Evolutionary conservation across 2,797 vertebrate species (phyloP), one percentile per base, ranked within the genome.

Genomic region (Clangula hyemalis): DNA sequence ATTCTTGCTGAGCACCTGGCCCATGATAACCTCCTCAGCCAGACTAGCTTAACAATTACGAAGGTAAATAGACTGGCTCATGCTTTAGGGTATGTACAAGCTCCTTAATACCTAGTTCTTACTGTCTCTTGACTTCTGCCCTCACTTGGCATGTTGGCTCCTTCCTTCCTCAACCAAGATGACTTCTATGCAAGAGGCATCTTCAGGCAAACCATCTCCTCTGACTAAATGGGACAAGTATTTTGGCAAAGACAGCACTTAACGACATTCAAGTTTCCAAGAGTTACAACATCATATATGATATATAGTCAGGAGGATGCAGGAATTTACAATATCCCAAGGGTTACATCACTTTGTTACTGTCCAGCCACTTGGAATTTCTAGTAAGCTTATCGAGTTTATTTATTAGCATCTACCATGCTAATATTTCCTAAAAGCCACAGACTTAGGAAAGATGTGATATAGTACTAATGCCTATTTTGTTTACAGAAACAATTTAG

Each of bases 1-100:
- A 79, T 82, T 24, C 25, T 61, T 79, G 28, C 62, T 57, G 56
- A 93, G 84, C 92, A 58, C 53, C 24, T 83, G 84, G 69, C 89
- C 60, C 60, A 86, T 70, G 1, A 0, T 79, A 91, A 95, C 89
- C 84, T 88, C 39, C 32, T 68, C 73, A 92, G 94, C 72, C 93
- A 97, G 86, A 94, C 61, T 90, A 94, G 88, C 88, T 97, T 96
- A 94, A 83, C 90, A 91, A 76, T 82, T 95, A 95, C 95, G 82
- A 83, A 93, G 49, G 54, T 62, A 90, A 93, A 75, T 65, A 94
- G 92, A 85, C 61, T 69, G 77, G 82, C 66, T 96, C 85, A 64
- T 75, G 68, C 58, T 84, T 6, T 62, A 78, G 75, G 47, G 84
- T 71, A 83, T 62, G 36, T 89, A 41, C 88, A 94, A 95, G 85